Conservation (phyloP, 1,140 invertebrate species). For the Bombus cullumanus region DNA sequence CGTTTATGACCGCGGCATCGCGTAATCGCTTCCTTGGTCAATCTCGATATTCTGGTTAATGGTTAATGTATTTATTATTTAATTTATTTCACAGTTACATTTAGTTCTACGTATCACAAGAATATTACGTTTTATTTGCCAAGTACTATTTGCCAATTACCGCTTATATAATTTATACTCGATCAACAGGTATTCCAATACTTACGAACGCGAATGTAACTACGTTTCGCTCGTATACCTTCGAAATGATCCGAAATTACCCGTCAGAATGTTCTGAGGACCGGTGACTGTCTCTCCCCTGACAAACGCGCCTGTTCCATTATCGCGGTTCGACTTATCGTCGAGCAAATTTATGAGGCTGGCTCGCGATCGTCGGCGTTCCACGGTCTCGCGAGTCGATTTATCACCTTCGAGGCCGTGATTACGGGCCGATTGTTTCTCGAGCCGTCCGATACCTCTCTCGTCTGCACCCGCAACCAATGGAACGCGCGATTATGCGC, state of each 20-base stretch:
- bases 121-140: neutral
- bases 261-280: neutral
- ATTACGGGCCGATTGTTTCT: conserved; percentile 66
- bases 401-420: conserved; percentile 68
- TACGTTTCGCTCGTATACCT: too few relatives aligned
- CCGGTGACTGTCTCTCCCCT: neutral
- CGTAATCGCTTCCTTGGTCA: too few relatives aligned
- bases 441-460: neutral
- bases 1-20: neutral
- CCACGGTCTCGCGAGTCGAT: conserved; percentile 52
- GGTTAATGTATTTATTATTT: too few relatives aligned
- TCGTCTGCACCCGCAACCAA: neutral
- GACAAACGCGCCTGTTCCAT: conserved; percentile 39
- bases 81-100: too few relatives aligned
- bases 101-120: too few relatives aligned
- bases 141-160: too few relatives aligned
- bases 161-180: too few relatives aligned
- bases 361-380: conserved; percentile 57
- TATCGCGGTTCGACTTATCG: conserved; percentile 59
- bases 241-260: conserved; percentile 18
- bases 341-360: conserved; percentile 65
- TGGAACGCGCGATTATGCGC: conserved; percentile 31
- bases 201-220: too few relatives aligned
- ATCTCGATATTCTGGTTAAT: too few relatives aligned
- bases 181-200: too few relatives aligned